Conservation (phyloP, 1,140 invertebrate species). For the Drosophila athabasca region DNA sequence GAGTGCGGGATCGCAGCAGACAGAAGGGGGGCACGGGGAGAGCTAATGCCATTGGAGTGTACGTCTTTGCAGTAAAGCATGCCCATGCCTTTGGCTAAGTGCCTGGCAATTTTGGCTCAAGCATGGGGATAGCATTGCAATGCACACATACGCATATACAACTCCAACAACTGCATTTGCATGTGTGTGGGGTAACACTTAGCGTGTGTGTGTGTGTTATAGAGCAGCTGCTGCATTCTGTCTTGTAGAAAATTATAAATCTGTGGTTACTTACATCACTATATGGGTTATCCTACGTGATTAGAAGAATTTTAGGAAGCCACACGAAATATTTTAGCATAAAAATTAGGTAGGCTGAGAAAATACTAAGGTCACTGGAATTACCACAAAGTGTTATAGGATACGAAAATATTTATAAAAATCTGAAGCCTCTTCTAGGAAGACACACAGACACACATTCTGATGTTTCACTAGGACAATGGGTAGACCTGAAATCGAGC, state of each 20-base stretch:
- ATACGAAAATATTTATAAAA: too few relatives aligned
- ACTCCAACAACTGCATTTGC: not conserved
- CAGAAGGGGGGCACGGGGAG: not conserved
- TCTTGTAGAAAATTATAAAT: conserved; percentile 16
- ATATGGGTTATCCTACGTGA: not conserved
- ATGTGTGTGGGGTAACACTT: too few relatives aligned
- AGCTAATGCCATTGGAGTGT: conserved; percentile 32
- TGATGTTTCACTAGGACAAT: too few relatives aligned
- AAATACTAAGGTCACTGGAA: too few relatives aligned
- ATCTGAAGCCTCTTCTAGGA: too few relatives aligned
- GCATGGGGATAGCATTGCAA: not conserved
- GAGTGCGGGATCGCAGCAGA: conserved; percentile 3
- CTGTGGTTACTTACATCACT: conserved; percentile 7
- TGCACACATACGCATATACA: too few relatives aligned
- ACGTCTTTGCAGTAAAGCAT: conserved; percentile 53
- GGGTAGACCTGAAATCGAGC: too few relatives aligned
- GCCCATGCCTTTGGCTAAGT: conserved; percentile 57
- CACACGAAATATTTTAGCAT: too few relatives aligned
- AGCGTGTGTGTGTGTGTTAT: conserved; percentile 18
- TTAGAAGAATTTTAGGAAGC: too few relatives aligned
- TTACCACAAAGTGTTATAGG: too few relatives aligned
- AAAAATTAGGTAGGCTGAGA: too few relatives aligned
- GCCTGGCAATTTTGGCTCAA: conserved; percentile 65
- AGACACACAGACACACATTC: too few relatives aligned
- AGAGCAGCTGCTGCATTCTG: conserved; percentile 13